phyloP scores from a whole-genome alignment of 1,140 invertebrate genomes.

The Cyclina sinensis region DNA sequence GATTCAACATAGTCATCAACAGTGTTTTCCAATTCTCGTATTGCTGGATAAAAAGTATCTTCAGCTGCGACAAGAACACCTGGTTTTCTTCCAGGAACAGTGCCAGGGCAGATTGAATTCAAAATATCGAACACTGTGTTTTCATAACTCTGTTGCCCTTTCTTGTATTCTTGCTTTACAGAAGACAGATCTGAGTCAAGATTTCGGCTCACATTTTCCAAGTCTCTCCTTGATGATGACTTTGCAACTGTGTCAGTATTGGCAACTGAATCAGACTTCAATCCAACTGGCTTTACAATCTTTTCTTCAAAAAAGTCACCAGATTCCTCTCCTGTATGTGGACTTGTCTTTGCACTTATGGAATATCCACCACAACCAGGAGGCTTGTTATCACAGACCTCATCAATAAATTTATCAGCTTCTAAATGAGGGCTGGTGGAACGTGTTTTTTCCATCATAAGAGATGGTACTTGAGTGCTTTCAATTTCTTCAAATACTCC shows the following conservation, averaged over 20 bases:
- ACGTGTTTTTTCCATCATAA: too few relatives aligned
- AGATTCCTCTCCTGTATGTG: slow-evolving; percentile 47
- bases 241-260: not conserved
- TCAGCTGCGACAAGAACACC: not conserved
- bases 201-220: not conserved
- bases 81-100: slow-evolving; percentile 46
- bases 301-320: slow-evolving; percentile 61
- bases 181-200: not conserved
- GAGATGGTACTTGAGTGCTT: not conserved
- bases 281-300: not conserved
- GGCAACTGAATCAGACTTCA: not conserved
- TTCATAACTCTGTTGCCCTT: slow-evolving; percentile 42
- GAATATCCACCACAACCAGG: not conserved
- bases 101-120: slow-evolving; percentile 57
- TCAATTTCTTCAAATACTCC: not conserved
- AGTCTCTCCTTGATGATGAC: not conserved
- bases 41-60: slow-evolving; percentile 16
- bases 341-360: not conserved
- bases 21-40: not conserved
- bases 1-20: slow-evolving; percentile 20
- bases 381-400: slow-evolving; percentile 2
- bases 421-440: not conserved
- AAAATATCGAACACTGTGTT: slow-evolving; percentile 59
- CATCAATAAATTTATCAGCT: slow-evolving; percentile 4
- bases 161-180: not conserved